These are phyloP conservation scores for Sebastes alutus DNA, from an alignment of 2,797 vertebrate species.

Conservation along the genomic window DNA sequence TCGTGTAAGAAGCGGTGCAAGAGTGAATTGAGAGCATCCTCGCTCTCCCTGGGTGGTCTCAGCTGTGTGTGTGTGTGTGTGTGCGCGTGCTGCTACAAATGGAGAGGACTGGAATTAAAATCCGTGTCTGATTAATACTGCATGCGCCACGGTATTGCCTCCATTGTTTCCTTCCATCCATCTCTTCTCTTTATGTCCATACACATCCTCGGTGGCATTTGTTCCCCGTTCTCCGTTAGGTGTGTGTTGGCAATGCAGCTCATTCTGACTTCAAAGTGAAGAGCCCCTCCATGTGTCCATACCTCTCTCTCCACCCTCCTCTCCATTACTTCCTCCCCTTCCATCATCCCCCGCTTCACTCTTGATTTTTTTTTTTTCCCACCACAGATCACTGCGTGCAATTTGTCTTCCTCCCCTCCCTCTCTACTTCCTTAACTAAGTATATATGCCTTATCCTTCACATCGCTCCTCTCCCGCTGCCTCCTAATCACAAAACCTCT, in stretches of 20 bases:
- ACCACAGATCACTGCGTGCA: slow-evolving; percentile 25
- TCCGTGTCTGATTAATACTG: slow-evolving; percentile 69
- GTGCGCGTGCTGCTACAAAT: slow-evolving; percentile 30
- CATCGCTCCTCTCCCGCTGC: slow-evolving; percentile 11
- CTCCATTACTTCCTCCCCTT: slow-evolving; percentile 29
- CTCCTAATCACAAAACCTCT: slow-evolving; percentile 27
- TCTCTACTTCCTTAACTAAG: slow-evolving; percentile 10
- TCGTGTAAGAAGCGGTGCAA: slow-evolving; percentile 20
- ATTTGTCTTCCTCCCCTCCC: neutral
- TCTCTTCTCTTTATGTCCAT: slow-evolving; percentile 34
- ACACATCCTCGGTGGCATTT: slow-evolving; percentile 40
- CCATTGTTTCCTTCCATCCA: slow-evolving; percentile 49
- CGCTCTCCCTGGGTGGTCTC: slow-evolving; percentile 36
- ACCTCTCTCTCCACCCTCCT: slow-evolving; percentile 27
- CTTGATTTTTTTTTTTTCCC: neutral
- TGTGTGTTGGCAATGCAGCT: slow-evolving; percentile 28
- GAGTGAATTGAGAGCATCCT: slow-evolving; percentile 24
- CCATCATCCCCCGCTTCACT: slow-evolving; percentile 30
- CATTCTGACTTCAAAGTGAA: slow-evolving; percentile 56
- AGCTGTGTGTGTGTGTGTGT: slow-evolving; percentile 5
- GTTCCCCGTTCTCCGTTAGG: slow-evolving; percentile 3
- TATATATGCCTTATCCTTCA: neutral
- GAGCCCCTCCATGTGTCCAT: slow-evolving; percentile 18
- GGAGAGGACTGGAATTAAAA: slow-evolving; percentile 43
- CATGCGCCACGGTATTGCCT: slow-evolving; percentile 41